Conservation (phyloP, 1,140 invertebrate species). For the Grapholita molesta region DNA sequence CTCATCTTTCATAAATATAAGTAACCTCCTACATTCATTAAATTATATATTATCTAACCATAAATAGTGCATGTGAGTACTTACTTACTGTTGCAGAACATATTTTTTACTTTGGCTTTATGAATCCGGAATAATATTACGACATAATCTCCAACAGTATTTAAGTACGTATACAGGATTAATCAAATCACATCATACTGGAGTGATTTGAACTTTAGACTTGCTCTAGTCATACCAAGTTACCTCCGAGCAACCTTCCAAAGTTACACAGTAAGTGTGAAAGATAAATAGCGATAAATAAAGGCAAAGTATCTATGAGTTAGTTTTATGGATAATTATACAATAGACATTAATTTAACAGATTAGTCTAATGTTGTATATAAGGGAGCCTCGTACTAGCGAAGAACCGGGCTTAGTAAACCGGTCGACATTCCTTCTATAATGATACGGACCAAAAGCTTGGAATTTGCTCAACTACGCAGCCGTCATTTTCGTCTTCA, state of each 20-base stretch:
- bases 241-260: too few relatives aligned
- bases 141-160: too few relatives aligned
- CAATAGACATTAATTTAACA: not conserved
- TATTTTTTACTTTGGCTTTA: not conserved
- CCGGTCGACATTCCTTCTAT: not conserved
- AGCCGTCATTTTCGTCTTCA: not conserved
- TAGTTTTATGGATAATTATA: too few relatives aligned
- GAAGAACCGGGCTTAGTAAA: not conserved
- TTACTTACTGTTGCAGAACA: not conserved
- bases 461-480: not conserved
- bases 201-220: not conserved
- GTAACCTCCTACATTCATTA: too few relatives aligned
- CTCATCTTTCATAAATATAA: too few relatives aligned
- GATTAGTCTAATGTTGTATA: not conserved
- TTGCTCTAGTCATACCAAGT: not conserved
- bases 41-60: too few relatives aligned
- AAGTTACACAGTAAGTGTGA: not conserved
- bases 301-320: not conserved
- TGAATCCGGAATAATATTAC: too few relatives aligned
- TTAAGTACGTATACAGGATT: not conserved
- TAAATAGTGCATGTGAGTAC: too few relatives aligned
- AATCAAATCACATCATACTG: not conserved
- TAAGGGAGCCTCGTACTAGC: not conserved
- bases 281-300: not conserved
- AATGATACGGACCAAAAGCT: constrained; percentile 4